Conservation (phyloP, 2,113 vertebrate genomes). For the Hystrix cristata region DNA sequence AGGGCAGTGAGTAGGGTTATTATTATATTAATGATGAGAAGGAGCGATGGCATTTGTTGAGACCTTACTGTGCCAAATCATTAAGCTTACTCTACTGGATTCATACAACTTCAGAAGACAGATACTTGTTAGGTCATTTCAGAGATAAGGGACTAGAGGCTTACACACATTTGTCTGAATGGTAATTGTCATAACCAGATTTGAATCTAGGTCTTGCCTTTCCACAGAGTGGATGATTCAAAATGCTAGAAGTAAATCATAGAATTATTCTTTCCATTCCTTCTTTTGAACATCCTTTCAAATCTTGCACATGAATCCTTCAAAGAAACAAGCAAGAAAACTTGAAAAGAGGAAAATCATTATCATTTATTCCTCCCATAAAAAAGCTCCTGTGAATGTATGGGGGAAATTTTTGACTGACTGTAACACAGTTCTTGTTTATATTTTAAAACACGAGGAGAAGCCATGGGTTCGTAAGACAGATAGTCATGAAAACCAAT, state of each 20-base stretch:
- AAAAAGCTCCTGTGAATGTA: background rate
- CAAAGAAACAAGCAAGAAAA: background rate
- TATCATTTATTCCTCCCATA: background rate
- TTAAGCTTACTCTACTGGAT: background rate
- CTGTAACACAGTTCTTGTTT: slow-evolving; percentile 1
- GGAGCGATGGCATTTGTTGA: background rate
- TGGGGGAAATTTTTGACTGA: background rate
- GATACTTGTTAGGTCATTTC: background rate
- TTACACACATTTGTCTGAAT: background rate
- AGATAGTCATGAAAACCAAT: slow-evolving; percentile 44
- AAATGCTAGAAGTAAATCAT: background rate
- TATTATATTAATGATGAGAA: background rate
- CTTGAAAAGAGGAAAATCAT: background rate
- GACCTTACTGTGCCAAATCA: background rate
- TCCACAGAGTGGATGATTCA: background rate
- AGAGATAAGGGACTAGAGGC: background rate
- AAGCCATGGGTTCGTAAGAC: slow-evolving; percentile 21
- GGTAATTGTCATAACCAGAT: background rate
- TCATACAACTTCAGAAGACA: background rate
- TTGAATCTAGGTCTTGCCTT: background rate
- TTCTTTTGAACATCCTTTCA: background rate
- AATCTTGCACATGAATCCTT: background rate
- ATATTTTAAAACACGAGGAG: slow-evolving; percentile 28
- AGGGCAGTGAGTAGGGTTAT: background rate
- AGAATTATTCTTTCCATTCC: slow-evolving; percentile 24